phyloP scores from a whole-genome alignment of 2,113 vertebrate genomes.

The Ameiurus melas region DNA sequence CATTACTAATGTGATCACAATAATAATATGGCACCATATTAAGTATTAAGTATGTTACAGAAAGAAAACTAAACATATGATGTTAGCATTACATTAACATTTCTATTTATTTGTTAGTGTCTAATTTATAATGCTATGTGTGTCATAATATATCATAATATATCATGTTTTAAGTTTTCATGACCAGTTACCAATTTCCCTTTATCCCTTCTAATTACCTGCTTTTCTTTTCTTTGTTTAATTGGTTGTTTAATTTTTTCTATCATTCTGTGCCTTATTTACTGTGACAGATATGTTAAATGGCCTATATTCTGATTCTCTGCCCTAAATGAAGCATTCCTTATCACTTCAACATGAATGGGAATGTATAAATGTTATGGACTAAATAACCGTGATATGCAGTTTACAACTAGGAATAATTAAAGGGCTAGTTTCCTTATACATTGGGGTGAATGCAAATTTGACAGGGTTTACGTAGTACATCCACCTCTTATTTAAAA shows the following conservation, averaged over 20 bases:
- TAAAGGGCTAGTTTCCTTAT: not conserved
- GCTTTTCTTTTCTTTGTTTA: too few relatives aligned
- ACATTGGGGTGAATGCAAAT: not conserved
- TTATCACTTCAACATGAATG: not conserved
- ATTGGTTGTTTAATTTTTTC: too few relatives aligned
- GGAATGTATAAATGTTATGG: not conserved
- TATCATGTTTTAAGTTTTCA: too few relatives aligned
- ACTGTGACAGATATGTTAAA: not conserved
- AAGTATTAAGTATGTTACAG: too few relatives aligned
- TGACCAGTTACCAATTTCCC: too few relatives aligned
- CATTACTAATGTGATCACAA: constrained; percentile 26
- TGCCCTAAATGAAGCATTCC: not conserved
- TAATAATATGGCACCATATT: not conserved
- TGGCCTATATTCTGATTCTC: not conserved
- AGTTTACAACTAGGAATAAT: not conserved
- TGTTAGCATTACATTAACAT: too few relatives aligned
- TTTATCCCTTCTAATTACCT: too few relatives aligned
- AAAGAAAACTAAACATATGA: too few relatives aligned
- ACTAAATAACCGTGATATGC: not conserved
- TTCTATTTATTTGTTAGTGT: too few relatives aligned
- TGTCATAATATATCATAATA: too few relatives aligned
- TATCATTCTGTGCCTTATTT: not conserved
- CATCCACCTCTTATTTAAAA: not conserved
- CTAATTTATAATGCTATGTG: too few relatives aligned
- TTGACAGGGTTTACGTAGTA: not conserved